phyloP scores from a whole-genome alignment of 2,797 vertebrate genomes.

The Coracias cyanogaster region DNA sequence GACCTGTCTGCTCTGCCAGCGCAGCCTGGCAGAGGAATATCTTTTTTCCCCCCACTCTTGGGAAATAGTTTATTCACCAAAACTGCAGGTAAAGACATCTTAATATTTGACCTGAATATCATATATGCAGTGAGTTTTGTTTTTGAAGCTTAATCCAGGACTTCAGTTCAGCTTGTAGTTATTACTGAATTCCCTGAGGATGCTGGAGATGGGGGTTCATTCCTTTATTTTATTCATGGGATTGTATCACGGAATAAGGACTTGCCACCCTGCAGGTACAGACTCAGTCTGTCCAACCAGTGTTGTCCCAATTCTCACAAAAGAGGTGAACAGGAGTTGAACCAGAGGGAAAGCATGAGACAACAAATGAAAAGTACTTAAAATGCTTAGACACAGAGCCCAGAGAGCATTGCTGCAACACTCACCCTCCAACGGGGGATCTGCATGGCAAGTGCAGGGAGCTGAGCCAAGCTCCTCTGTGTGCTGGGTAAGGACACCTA shows the following conservation, averaged over 20 bases:
- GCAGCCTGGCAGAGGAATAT: too few species aligned
- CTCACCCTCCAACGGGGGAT: not conserved
- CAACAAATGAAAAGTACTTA: not conserved
- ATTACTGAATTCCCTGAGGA: not conserved
- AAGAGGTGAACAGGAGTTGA: not conserved
- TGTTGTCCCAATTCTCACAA: fast-evolving
- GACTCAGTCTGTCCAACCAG: not conserved
- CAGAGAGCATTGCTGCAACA: not conserved
- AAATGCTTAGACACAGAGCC: not conserved
- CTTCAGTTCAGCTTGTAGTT: not conserved
- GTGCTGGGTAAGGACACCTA: not conserved
- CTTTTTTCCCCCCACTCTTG: not conserved
- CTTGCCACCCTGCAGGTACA: not conserved
- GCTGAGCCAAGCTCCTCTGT: not conserved
- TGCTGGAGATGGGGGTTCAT: not conserved
- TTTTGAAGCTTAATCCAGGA: not conserved
- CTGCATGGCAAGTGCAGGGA: not conserved
- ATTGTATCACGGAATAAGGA: not conserved
- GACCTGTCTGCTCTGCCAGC: not conserved
- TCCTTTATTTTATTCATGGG: not conserved
- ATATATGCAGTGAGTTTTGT: not conserved
- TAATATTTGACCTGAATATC: not conserved
- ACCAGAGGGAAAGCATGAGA: not conserved
- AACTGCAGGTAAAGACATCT: not conserved
- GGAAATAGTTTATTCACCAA: not conserved